Conservation (phyloP, 2,888 invertebrate genomes). For the Gandaritis pyraliata region DNA sequence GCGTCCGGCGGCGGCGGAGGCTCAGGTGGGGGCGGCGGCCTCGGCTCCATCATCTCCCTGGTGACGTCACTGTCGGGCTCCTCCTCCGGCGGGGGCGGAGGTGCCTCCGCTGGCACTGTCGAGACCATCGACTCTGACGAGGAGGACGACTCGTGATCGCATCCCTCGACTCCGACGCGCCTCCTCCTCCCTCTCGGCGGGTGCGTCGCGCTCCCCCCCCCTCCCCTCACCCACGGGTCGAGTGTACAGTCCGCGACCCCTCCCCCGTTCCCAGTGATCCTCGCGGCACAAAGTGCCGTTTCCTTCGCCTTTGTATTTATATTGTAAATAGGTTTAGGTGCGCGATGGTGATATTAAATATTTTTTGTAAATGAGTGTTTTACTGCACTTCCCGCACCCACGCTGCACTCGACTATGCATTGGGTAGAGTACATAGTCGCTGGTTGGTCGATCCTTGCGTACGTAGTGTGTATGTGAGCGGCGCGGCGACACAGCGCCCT, state of each 20-base stretch:
- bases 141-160: conserved; percentile 73
- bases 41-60: conserved; percentile 77
- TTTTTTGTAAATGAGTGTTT: conserved; percentile 66
- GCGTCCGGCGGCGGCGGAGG: conserved; percentile 83
- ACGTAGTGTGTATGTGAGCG: no score
- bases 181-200: conserved; percentile 17
- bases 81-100: conserved; percentile 71
- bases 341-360: conserved; percentile 76
- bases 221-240: conserved; percentile 19
- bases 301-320: conserved; percentile 68
- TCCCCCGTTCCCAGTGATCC: conserved; percentile 12
- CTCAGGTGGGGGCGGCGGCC: conserved; percentile 61
- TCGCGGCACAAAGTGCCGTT: conserved; percentile 24
- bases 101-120: conserved; percentile 57
- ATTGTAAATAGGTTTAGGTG: conserved; percentile 81
- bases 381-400: conserved; percentile 55
- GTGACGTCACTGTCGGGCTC: conserved; percentile 78
- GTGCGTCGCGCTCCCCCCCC: conserved; percentile 10
- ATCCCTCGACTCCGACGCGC: conserved; percentile 22
- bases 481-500: no score
- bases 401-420: no score
- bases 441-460: neutral
- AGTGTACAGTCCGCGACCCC: conserved; percentile 18
- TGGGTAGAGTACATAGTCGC: no score
- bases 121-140: conserved; percentile 78